Conservation (phyloP, 2,888 invertebrate genomes). For the Tenthredo mesomela region DNA sequence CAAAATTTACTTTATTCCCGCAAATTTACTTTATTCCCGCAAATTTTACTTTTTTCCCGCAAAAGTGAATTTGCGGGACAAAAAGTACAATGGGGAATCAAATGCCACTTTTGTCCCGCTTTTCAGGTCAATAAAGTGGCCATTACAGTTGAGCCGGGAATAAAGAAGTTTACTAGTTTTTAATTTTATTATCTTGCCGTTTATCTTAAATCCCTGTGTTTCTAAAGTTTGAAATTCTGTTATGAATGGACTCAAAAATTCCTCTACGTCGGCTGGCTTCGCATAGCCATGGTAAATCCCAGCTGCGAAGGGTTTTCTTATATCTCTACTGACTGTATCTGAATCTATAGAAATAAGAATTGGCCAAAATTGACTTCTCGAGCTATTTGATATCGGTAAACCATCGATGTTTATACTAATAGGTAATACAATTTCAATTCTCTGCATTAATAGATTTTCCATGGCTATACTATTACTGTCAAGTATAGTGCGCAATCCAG, state of each 20-base stretch:
- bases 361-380: constrained; percentile 20
- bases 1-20: too few relatives aligned
- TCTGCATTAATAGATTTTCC: background rate
- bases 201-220: constrained; percentile 51
- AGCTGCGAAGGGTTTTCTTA: constrained; percentile 44
- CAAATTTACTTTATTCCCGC: too few relatives aligned
- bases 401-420: background rate
- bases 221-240: constrained; percentile 52
- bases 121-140: too few relatives aligned
- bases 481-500: background rate
- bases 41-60: too few relatives aligned
- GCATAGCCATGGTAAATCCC: constrained; percentile 56
- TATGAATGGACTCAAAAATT: constrained; percentile 56
- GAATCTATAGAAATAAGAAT: background rate
- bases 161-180: constrained; percentile 50
- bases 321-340: background rate
- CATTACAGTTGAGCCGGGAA: too few relatives aligned
- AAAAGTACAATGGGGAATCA: too few relatives aligned
- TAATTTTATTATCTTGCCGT: constrained; percentile 40
- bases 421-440: background rate
- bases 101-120: too few relatives aligned
- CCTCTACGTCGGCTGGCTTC: constrained; percentile 48
- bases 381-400: constrained; percentile 20
- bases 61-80: too few relatives aligned
- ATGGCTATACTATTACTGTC: background rate